Percentiles rank a stretch among this genome's conserved stretches.
Evolutionary conservation across 2,888 invertebrate genomes (phyloP).

Genomic region (Drosophila paucipuncta): DNA sequence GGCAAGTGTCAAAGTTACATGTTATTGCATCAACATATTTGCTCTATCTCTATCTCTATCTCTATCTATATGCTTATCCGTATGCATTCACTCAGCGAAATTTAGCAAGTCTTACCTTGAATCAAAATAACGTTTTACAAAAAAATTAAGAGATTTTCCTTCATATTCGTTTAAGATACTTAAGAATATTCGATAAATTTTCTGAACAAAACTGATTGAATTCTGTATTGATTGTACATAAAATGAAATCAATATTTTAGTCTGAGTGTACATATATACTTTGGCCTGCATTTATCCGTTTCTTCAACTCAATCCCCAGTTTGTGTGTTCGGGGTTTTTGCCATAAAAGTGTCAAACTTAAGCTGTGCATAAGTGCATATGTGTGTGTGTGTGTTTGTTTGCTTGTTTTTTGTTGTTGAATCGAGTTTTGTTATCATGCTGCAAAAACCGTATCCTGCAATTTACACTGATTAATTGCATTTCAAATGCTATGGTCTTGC

Average conservation of each 20-base stretch:
- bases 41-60: slow-evolving; percentile 17
- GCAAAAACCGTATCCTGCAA: slow-evolving; percentile 47
- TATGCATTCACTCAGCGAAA: slow-evolving; percentile 2
- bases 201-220: neutral
- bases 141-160: neutral
- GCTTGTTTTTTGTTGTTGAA: slow-evolving; percentile 37
- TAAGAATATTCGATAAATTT: neutral
- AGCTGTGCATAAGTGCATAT: slow-evolving; percentile 7
- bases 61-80: slow-evolving; percentile 10
- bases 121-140: neutral
- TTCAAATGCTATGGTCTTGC: slow-evolving; percentile 65
- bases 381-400: slow-evolving; percentile 9
- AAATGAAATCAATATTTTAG: neutral
- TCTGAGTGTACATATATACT: neutral
- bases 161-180: neutral
- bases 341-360: slow-evolving; percentile 55
- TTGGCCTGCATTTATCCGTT: neutral
- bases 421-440: slow-evolving; percentile 48
- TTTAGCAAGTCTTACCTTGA: neutral
- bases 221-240: neutral
- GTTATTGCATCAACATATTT: slow-evolving; percentile 77
- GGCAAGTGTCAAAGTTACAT: slow-evolving; percentile 74
- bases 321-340: slow-evolving; percentile 7
- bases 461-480: slow-evolving; percentile 77
- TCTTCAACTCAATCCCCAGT: slow-evolving; percentile 2